Evolutionary conservation across 2,888 invertebrate genomes (phyloP).

Genomic region (Erebia epiphron): DNA sequence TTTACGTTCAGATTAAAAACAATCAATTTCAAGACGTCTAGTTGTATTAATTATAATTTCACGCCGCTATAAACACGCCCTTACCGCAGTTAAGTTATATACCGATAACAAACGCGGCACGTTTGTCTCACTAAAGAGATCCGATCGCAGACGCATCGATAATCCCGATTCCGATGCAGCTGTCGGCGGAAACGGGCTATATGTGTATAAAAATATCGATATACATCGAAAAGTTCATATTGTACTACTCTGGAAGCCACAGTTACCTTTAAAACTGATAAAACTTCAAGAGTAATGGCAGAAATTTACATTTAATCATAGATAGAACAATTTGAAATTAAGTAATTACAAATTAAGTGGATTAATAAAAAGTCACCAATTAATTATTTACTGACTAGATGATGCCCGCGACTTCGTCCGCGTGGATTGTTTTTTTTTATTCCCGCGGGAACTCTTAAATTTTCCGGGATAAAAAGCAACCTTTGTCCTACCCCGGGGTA

Average conservation of each 20-base stretch:
- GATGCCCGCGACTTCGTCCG: too few relatives aligned
- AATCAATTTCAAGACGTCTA: conserved; percentile 20
- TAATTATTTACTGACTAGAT: too few relatives aligned
- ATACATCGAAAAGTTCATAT: conserved; percentile 15
- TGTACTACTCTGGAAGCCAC: neutral
- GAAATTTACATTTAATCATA: too few relatives aligned
- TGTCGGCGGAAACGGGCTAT: conserved; percentile 53
- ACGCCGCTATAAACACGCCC: conserved; percentile 51
- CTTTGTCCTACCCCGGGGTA: too few relatives aligned
- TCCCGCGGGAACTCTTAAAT: too few relatives aligned
- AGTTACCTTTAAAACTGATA: neutral
- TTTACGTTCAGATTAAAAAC: conserved; percentile 9
- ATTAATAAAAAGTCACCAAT: too few relatives aligned
- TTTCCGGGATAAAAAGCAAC: too few relatives aligned
- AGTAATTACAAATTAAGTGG: too few relatives aligned
- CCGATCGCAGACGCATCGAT: conserved; percentile 61
- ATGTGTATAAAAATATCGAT: conserved; percentile 46
- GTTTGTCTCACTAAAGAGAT: conserved; percentile 65
- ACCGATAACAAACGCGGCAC: conserved; percentile 73
- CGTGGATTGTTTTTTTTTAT: too few relatives aligned
- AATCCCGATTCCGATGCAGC: conserved; percentile 54
- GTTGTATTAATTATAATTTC: conserved; percentile 28
- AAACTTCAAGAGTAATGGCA: too few relatives aligned
- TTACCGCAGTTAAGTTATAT: conserved; percentile 62
- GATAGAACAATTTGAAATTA: too few relatives aligned